A percentile compares a stretch with the other conserved stretches of the same genome.
These are phyloP conservation scores for Dicerorhinus sumatrensis DNA, from an alignment of 2,113 vertebrate species.

Conservation along the genomic window DNA sequence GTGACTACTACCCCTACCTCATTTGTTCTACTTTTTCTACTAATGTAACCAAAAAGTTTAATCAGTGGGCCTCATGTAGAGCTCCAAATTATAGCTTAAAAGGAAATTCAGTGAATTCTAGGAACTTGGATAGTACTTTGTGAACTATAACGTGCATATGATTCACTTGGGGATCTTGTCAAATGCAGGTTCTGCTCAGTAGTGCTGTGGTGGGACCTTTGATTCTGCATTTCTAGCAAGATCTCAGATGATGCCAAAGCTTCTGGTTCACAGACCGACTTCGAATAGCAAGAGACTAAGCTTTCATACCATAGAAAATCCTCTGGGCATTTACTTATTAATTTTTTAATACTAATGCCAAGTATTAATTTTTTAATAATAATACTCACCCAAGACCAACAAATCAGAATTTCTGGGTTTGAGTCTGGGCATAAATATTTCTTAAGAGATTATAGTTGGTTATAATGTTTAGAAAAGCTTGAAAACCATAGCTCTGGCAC, in stretches of 20 bases:
- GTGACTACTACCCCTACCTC: not conserved
- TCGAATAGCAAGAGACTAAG: not conserved
- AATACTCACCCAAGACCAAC: not conserved
- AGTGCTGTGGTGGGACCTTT: not conserved
- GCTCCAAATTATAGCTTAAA: not conserved
- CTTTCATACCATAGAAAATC: not conserved
- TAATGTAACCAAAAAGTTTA: not conserved
- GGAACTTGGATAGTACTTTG: not conserved
- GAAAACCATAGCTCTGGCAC: not conserved
- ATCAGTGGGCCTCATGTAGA: not conserved
- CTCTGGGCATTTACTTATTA: not conserved
- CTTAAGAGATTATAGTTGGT: not conserved
- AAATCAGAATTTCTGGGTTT: not conserved
- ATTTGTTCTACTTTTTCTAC: not conserved
- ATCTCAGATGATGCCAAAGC: not conserved
- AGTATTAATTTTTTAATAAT: not conserved
- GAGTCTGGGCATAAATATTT: not conserved
- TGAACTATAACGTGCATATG: fast-evolving
- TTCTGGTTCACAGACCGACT: not conserved
- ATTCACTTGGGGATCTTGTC: not conserved
- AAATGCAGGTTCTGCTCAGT: not conserved
- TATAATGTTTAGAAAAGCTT: not conserved
- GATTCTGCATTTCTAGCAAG: not conserved
- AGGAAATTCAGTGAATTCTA: not conserved
- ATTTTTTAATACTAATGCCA: not conserved